These are phyloP conservation scores for Otocyon megalotis DNA, from an alignment of 2,113 vertebrate genomes.

Conservation along the genomic window DNA sequence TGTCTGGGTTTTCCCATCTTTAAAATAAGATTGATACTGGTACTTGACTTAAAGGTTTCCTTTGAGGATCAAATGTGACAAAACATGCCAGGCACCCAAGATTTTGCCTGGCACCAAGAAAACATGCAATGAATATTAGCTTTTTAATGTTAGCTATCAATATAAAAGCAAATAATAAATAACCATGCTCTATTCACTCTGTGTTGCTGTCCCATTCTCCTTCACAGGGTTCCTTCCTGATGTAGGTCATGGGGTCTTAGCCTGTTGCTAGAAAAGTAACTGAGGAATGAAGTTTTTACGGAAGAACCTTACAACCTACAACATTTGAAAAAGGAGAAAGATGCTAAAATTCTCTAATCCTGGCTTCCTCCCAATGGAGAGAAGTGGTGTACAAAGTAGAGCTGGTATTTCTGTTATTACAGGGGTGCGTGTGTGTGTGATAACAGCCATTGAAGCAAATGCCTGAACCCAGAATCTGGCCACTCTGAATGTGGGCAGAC, in stretches of 20 bases:
- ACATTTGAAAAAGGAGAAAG: background rate
- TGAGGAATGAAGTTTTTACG: background rate
- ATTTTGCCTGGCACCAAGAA: background rate
- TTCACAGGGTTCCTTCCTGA: background rate
- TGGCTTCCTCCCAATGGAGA: background rate
- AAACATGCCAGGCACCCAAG: background rate
- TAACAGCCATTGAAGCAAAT: background rate
- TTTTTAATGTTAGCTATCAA: background rate
- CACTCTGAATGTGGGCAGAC: background rate
- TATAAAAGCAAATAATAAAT: background rate
- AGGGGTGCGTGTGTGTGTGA: background rate
- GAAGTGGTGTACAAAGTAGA: background rate
- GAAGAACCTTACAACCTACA: background rate
- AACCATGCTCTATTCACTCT: accelerated
- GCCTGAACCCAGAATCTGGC: background rate
- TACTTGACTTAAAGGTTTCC: background rate
- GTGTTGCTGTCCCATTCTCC: background rate
- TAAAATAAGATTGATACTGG: background rate
- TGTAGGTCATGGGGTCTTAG: background rate
- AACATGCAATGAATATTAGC: background rate
- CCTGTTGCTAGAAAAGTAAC: background rate
- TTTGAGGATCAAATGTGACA: background rate
- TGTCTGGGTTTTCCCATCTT: conserved; percentile 4
- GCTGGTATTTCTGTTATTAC: background rate
- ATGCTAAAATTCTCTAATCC: background rate